A percentile compares a stretch with the other conserved stretches of the same genome.
Conservation (phyloP, 2,113 vertebrate species). For the Pseudorasbora parva region DNA sequence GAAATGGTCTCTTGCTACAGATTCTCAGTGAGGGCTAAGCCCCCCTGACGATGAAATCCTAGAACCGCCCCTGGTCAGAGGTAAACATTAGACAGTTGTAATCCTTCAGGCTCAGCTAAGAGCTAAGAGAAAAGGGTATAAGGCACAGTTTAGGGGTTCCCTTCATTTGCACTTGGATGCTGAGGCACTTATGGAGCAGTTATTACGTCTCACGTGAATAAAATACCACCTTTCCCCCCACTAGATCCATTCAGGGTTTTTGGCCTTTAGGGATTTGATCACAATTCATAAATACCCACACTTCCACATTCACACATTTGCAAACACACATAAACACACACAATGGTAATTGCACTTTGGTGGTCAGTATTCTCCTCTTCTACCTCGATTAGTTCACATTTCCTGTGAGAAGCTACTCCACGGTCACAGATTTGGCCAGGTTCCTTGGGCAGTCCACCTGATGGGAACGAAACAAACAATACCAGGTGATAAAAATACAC, state of each 20-base stretch:
- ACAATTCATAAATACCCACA: constrained; percentile 54
- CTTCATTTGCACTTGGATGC: constrained; percentile 32
- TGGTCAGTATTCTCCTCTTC: constrained; percentile 52
- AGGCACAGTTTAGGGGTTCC: constrained; percentile 56
- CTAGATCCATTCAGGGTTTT: background rate
- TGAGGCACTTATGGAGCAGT: constrained; percentile 37
- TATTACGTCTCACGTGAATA: background rate
- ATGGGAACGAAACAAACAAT: constrained; percentile 57
- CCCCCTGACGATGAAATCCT: no score
- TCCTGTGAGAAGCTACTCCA: constrained; percentile 78
- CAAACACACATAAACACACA: constrained; percentile 51
- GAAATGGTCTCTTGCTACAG: no score
- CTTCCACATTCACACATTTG: constrained; percentile 29
- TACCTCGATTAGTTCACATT: constrained; percentile 23
- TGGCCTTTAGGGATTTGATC: constrained; percentile 46
- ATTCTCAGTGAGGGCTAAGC: no score
- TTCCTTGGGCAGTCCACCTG: constrained; percentile 97
- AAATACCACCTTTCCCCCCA: background rate
- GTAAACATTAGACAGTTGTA: constrained; percentile 51
- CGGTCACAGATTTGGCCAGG: constrained; percentile 96
- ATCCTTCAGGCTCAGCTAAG: constrained; percentile 2
- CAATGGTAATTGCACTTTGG: constrained; percentile 70
- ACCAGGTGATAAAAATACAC: background rate
- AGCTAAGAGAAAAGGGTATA: constrained; percentile 28
- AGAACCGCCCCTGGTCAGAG: constrained; percentile 2